phyloP scores from a whole-genome alignment of 2,797 vertebrate species.

The Eidolon dupreanum region DNA sequence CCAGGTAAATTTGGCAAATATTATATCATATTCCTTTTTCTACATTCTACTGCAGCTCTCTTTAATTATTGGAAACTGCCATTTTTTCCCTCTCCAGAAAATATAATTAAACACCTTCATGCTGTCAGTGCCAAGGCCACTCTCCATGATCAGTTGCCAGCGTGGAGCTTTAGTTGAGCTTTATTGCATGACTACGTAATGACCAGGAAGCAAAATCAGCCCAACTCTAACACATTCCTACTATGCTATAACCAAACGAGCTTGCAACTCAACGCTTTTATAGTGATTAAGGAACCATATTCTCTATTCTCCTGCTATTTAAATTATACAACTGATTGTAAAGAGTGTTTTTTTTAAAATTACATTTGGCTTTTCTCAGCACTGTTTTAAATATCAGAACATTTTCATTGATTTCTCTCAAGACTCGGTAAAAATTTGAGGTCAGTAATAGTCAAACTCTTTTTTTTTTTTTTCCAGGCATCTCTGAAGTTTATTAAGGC shows the following conservation, averaged over 20 bases:
- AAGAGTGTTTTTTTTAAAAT: not conserved
- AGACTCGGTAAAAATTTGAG: conserved; percentile 12
- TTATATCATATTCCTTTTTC: not conserved
- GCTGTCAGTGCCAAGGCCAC: not conserved
- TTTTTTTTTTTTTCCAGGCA: not conserved
- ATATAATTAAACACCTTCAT: conserved; percentile 61
- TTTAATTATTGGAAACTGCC: conserved; percentile 37
- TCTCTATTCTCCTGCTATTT: not conserved
- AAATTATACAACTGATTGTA: not conserved
- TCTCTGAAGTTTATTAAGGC: not conserved
- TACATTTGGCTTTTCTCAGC: conserved; percentile 1
- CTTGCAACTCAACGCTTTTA: not conserved
- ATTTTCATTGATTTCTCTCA: not conserved
- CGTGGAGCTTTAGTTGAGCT: not conserved
- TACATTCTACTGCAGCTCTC: not conserved
- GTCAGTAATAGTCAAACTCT: not conserved
- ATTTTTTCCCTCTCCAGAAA: not conserved
- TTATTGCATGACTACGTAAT: not conserved
- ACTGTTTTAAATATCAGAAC: conserved; percentile 23
- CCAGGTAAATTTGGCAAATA: not conserved
- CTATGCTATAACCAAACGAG: not conserved
- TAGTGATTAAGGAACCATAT: not conserved
- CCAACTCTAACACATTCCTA: not conserved
- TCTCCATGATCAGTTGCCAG: not conserved
- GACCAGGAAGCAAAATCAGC: not conserved